phyloP scores from a whole-genome alignment of 2,888 invertebrate species.

The Drosophila kanekoi region DNA sequence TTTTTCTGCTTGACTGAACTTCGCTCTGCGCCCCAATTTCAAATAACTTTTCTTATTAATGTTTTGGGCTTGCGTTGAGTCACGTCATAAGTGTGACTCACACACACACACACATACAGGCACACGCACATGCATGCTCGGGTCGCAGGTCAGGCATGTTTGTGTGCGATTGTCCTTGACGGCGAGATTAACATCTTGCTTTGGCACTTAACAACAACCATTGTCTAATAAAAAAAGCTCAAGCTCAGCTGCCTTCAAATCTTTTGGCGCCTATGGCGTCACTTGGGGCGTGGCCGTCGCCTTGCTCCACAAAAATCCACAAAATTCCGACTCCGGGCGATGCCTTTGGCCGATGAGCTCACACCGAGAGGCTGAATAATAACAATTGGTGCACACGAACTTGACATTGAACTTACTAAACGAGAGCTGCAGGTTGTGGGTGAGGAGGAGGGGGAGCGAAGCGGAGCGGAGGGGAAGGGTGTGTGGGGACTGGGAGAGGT shows the following conservation, averaged over 20 bases:
- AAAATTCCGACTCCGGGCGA: slow-evolving; percentile 13
- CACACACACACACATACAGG: slow-evolving; percentile 37
- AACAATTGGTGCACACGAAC: slow-evolving; percentile 51
- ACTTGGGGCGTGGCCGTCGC: slow-evolving; percentile 61
- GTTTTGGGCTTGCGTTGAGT: slow-evolving; percentile 51
- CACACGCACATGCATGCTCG: slow-evolving; percentile 22
- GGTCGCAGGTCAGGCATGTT: slow-evolving; percentile 13
- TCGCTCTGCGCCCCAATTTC: slow-evolving; percentile 35
- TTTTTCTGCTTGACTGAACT: slow-evolving; percentile 15
- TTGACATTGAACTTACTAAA: slow-evolving; percentile 65
- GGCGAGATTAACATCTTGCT: slow-evolving; percentile 66
- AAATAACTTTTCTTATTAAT: slow-evolving; percentile 16
- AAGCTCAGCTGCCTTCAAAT: slow-evolving; percentile 24
- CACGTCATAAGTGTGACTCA: slow-evolving; percentile 62
- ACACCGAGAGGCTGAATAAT: slow-evolving; percentile 13
- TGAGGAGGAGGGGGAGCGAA: neutral
- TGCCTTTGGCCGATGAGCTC: slow-evolving; percentile 34
- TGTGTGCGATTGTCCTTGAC: slow-evolving; percentile 42
- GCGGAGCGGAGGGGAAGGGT: neutral
- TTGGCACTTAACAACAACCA: slow-evolving; percentile 42
- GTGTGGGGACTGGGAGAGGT: neutral
- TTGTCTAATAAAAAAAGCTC: neutral
- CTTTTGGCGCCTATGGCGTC: slow-evolving; percentile 57
- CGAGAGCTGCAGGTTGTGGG: neutral
- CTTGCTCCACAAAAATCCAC: slow-evolving; percentile 1